phyloP scores from a whole-genome alignment of 1,140 invertebrate species.

The Coenobita brevimanus region DNA sequence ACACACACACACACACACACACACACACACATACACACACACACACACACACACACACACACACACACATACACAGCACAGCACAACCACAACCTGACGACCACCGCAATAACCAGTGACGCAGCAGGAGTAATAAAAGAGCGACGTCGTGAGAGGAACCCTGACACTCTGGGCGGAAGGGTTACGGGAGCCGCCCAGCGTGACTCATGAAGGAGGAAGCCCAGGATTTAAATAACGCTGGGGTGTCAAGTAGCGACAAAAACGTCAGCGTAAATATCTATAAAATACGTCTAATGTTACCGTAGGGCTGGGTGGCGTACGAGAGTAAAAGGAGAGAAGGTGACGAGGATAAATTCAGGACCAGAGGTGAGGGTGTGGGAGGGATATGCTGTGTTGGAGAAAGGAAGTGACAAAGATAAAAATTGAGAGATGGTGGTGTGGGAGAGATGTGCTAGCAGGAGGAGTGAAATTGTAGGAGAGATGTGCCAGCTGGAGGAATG shows the following conservation, averaged over 20 bases:
- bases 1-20: no score
- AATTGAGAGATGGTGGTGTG: neutral
- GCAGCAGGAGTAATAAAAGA: neutral
- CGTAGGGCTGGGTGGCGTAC: conserved; percentile 6
- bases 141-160: neutral
- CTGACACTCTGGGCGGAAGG: no score
- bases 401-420: neutral
- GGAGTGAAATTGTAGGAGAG: no score
- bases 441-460: no score
- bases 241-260: conserved; percentile 27
- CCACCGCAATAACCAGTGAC: neutral
- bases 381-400: neutral
- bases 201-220: neutral
- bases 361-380: neutral
- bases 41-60: no score
- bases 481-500: no score
- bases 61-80: neutral
- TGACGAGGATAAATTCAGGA: conserved; percentile 13
- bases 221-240: conserved; percentile 22
- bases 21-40: no score
- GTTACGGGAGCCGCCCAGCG: no score
- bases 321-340: conserved; percentile 4
- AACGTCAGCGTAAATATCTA: conserved; percentile 38
- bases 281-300: conserved; percentile 35
- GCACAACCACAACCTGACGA: neutral